A percentile compares a stretch with the other conserved stretches of the same genome.
These are phyloP conservation scores for Echeneis naucrates DNA, from an alignment of 2,797 vertebrate species.

Conservation along the genomic window DNA sequence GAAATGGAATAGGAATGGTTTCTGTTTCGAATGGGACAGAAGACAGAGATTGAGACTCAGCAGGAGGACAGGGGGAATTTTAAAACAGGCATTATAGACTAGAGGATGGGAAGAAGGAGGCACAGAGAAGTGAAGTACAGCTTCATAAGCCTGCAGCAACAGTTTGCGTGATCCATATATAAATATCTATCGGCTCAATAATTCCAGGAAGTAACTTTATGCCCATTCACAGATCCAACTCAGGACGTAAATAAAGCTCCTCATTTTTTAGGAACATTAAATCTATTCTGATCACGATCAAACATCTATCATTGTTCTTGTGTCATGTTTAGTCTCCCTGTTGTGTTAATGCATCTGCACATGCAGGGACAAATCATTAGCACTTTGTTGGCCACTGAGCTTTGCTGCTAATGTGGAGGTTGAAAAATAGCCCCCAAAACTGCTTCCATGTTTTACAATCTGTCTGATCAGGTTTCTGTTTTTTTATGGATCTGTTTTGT, in stretches of 20 bases:
- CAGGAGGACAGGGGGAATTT: slow-evolving; percentile 4
- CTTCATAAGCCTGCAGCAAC: neutral
- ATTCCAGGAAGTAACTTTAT: neutral
- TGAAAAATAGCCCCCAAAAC: too few species aligned
- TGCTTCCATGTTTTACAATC: neutral
- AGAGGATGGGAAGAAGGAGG: slow-evolving; percentile 1
- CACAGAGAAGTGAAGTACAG: neutral
- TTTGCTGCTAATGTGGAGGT: too few species aligned
- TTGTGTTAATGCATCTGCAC: neutral
- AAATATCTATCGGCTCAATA: neutral
- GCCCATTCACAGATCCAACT: too few species aligned
- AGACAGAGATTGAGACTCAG: slow-evolving; percentile 16
- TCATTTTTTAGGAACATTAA: too few species aligned
- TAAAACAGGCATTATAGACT: slow-evolving; percentile 11
- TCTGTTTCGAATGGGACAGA: slow-evolving; percentile 15
- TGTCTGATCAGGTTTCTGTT: neutral
- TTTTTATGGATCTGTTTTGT: neutral
- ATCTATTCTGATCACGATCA: too few species aligned
- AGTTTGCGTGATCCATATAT: neutral
- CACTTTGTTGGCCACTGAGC: too few species aligned
- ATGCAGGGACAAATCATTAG: neutral
- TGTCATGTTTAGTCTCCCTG: too few species aligned
- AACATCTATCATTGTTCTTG: too few species aligned
- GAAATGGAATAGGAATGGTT: slow-evolving; percentile 2
- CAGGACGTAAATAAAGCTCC: too few species aligned